Conservation (phyloP, 30 jellyfish, hydroid and myxozoan genomes). For the Phacellophora camtschatica region DNA sequence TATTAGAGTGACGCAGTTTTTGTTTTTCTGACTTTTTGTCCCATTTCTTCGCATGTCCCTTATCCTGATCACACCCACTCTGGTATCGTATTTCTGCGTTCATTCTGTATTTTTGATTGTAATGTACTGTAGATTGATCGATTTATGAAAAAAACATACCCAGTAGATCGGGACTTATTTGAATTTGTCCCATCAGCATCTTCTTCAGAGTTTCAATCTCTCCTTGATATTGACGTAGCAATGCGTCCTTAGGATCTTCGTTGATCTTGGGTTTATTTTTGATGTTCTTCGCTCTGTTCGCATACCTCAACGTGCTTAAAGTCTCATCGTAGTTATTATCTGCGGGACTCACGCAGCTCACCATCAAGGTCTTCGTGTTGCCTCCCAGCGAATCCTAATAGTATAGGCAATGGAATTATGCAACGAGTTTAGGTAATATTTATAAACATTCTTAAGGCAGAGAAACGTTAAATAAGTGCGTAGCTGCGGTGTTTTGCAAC, state of each 20-base stretch:
- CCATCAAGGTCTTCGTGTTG: slow-evolving; percentile 93
- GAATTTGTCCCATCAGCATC: slow-evolving; percentile 85
- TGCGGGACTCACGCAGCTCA: slow-evolving; percentile 95
- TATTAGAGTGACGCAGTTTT: too few relatives aligned
- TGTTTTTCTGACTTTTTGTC: too few relatives aligned
- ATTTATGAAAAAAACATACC: slow-evolving; percentile 22
- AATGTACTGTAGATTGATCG: too few relatives aligned
- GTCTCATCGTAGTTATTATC: slow-evolving; percentile 96
- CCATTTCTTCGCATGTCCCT: too few relatives aligned
- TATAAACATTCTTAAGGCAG: too few relatives aligned
- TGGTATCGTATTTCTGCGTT: too few relatives aligned
- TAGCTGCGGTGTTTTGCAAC: too few relatives aligned
- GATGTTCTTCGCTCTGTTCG: slow-evolving; percentile 97
- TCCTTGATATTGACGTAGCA: slow-evolving; percentile 88
- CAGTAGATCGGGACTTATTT: slow-evolving; percentile 76
- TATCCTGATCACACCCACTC: too few relatives aligned
- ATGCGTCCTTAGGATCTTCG: slow-evolving; percentile 97
- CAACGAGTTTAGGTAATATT: too few relatives aligned
- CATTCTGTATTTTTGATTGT: too few relatives aligned
- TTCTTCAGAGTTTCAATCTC: slow-evolving; percentile 83
- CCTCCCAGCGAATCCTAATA: slow-evolving; percentile 96
- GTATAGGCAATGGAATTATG: too few relatives aligned
- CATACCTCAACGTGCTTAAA: slow-evolving; percentile 91
- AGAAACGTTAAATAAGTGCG: too few relatives aligned
- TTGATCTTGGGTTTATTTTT: slow-evolving; percentile 95